Percentiles rank a stretch among this genome's conserved stretches.
phyloP scores from a whole-genome alignment of 2,888 invertebrate genomes.

The Plusia festucae region DNA sequence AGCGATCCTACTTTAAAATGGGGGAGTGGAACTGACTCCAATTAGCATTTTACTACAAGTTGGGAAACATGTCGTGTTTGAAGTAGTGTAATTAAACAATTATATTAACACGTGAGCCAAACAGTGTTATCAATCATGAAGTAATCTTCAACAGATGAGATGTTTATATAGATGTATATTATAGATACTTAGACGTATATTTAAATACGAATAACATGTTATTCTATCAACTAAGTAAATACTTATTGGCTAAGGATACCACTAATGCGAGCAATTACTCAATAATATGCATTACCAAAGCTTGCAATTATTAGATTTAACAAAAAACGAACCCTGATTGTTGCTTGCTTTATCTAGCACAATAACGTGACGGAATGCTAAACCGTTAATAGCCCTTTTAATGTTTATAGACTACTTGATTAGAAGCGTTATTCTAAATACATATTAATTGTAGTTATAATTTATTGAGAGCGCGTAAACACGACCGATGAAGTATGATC shows the following conservation, averaged over 20 bases:
- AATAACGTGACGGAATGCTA: neutral
- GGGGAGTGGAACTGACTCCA: slow-evolving; percentile 15
- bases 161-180: too few relatives aligned
- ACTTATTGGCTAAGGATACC: too few relatives aligned
- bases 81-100: neutral
- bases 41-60: slow-evolving; percentile 22
- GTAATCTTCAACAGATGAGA: too few relatives aligned
- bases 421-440: slow-evolving; percentile 17
- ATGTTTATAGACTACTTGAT: slow-evolving; percentile 15
- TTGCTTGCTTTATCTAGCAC: neutral
- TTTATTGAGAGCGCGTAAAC: slow-evolving; percentile 23
- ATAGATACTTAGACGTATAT: too few relatives aligned
- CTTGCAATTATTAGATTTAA: too few relatives aligned
- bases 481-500: slow-evolving; percentile 10
- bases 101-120: neutral
- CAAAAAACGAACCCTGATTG: neutral
- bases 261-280: too few relatives aligned
- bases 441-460: slow-evolving; percentile 15
- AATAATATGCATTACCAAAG: too few relatives aligned
- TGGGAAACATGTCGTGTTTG: neutral
- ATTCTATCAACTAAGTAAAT: too few relatives aligned
- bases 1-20: slow-evolving; percentile 21
- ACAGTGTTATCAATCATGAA: neutral
- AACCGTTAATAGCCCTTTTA: slow-evolving; percentile 8
- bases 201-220: too few relatives aligned